These are phyloP conservation scores for Eupelmus urozonus DNA, from an alignment of 2,888 invertebrate genomes.

Conservation along the genomic window DNA sequence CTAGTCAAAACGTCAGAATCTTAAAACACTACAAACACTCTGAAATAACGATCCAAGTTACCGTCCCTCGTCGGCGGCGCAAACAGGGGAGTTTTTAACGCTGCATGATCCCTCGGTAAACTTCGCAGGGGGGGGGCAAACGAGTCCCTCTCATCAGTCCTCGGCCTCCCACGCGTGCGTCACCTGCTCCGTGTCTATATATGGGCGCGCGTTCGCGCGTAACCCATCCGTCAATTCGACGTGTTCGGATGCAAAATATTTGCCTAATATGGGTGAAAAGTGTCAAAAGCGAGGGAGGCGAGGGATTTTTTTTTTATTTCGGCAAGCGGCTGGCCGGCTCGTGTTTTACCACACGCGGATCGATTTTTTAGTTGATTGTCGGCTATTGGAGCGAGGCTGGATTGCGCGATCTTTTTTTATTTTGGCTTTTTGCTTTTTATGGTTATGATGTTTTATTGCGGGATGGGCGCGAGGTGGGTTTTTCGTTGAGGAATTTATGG, in stretches of 20 bases:
- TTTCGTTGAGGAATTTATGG: too few relatives aligned
- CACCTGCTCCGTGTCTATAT: conserved; percentile 38
- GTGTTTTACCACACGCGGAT: conserved; percentile 37
- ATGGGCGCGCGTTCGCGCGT: not conserved
- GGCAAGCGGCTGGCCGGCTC: not conserved
- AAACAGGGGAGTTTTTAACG: conserved; percentile 77
- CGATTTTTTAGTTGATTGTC: conserved; percentile 46
- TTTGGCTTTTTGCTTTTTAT: not conserved
- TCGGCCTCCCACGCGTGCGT: conserved; percentile 3
- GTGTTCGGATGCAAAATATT: conserved; percentile 54
- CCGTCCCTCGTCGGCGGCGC: conserved; percentile 65
- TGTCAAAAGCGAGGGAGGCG: conserved; percentile 28
- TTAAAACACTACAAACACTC: conserved; percentile 77
- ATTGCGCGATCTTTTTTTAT: too few relatives aligned
- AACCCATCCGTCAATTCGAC: conserved; percentile 53
- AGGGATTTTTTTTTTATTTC: not conserved
- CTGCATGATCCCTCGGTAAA: conserved; percentile 77
- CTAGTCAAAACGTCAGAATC: conserved; percentile 77
- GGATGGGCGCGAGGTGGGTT: too few relatives aligned
- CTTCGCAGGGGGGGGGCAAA: conserved; percentile 67
- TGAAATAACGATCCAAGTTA: conserved; percentile 75
- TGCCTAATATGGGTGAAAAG: conserved; percentile 54
- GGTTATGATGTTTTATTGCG: not conserved
- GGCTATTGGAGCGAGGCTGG: not conserved
- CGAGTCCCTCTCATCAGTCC: conserved; percentile 47